Evolutionary conservation across 2,888 invertebrate species (phyloP).

Genomic region (Caenorhabditis sp.): DNA sequence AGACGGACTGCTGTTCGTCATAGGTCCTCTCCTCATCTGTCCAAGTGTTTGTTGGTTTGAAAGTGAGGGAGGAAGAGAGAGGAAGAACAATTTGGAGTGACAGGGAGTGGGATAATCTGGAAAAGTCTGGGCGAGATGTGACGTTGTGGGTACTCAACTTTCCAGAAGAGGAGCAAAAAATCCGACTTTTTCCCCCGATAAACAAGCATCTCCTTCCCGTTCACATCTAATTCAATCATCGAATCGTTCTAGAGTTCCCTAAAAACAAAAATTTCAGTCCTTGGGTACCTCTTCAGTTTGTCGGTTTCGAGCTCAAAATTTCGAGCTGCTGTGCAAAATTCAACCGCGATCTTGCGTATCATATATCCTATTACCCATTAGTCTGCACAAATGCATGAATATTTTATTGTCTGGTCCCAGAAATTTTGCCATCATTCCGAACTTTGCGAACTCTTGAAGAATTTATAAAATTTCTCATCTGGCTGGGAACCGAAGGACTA

Average conservation of each 20-base stretch:
- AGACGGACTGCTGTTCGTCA: too few species aligned
- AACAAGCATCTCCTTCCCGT: constrained; percentile 7
- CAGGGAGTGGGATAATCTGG: not conserved
- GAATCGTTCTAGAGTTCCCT: constrained; percentile 20
- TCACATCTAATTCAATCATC: constrained; percentile 34
- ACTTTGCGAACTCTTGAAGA: too few species aligned
- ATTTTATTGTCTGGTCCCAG: not conserved
- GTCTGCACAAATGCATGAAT: constrained; percentile 2
- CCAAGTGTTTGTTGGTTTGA: not conserved
- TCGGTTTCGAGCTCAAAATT: too few species aligned
- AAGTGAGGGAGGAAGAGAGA: not conserved
- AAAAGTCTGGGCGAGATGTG: not conserved
- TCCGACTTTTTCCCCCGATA: constrained; percentile 10
- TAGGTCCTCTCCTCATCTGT: not conserved
- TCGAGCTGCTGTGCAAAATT: too few species aligned
- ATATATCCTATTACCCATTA: too few species aligned
- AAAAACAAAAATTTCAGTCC: too few species aligned
- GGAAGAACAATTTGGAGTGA: not conserved
- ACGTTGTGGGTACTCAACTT: constrained; percentile 15
- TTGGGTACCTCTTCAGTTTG: too few species aligned
- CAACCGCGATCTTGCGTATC: too few species aligned
- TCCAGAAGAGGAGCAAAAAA: constrained; percentile 17
- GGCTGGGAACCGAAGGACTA: too few species aligned
- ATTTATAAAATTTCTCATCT: too few species aligned
- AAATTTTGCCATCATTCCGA: too few species aligned